Base-by-base conservation (phyloP, 2,113 vertebrate genomes). In the Prunella fulvescens region DNA sequence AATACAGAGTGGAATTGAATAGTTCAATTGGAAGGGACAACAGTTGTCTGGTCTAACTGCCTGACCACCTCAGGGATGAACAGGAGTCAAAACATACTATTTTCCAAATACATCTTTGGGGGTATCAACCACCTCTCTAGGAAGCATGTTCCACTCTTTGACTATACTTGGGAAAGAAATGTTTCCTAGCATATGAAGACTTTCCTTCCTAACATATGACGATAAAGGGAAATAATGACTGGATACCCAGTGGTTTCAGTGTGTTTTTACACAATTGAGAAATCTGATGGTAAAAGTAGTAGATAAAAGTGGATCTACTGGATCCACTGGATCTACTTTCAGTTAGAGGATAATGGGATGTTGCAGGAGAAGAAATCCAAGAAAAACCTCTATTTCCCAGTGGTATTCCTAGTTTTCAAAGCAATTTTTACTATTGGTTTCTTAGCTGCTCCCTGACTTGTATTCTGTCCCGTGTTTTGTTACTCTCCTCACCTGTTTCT, bases 341-440 rank as follows among this genome's bases (percentile, higher is more conserved):
- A 77, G 19, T 29, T 25, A 94, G 82, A 92, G 29, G 28, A 82
- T 94, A 94, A 31, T 82, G 31, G 47, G 13, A 64, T 62, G 74
- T 58, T 65, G 73, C 58, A 76, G 87, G 95, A 83, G 54, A 92
- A 96, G 92, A 94, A 91, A 67, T 69, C 31, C 26, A 72, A 69
- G 45, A 94, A 90, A 31, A 92, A 73, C 42, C 94, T 89, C n/a
- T 61, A 10, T 95, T 94, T 97, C 88, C 71, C 81, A 87, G n/a
- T 61, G 86, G 48, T 81, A 84, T 94, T 96, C 71, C 62, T 90
- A 69, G 54, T 90, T 97, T 95, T 88, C 89, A 93, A 93, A 87
- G 56, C 16, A 54, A 8, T 58, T 54, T 93, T 92, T 95, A 71
- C 25, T 12, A 14, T 47, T 83, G 23, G 16, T 90, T 95, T 95